A percentile compares a stretch with the other conserved stretches of the same genome.
Evolutionary conservation across 2,113 vertebrate species (phyloP).

Genomic region (Emydocephalus ijimae): DNA sequence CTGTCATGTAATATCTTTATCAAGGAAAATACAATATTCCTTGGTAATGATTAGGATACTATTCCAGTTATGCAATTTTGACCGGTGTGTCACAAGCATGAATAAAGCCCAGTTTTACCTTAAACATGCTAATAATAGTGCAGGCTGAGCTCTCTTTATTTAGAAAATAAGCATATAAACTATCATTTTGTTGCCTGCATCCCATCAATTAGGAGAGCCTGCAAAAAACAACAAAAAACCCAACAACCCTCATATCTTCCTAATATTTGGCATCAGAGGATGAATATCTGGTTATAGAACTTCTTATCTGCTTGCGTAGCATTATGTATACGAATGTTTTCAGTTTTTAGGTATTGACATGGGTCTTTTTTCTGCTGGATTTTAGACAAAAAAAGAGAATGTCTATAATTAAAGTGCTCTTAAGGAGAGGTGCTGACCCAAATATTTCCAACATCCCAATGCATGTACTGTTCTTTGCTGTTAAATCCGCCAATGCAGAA

Average conservation of each 20-base stretch:
- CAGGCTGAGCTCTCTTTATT: neutral
- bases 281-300: neutral
- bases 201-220: neutral
- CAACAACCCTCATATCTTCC: neutral
- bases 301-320: neutral
- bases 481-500: constrained; percentile 74
- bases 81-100: neutral
- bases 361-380: neutral
- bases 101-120: neutral
- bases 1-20: neutral
- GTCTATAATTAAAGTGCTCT: constrained; percentile 74
- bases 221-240: neutral
- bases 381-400: constrained; percentile 66
- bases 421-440: constrained; percentile 80
- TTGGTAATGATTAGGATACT: neutral
- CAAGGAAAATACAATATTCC: neutral
- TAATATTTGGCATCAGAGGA: neutral
- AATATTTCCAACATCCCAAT: constrained; percentile 72
- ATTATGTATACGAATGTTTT: neutral
- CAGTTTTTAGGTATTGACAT: neutral
- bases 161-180: neutral
- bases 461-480: constrained; percentile 77
- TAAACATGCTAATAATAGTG: neutral
- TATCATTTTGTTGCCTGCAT: neutral
- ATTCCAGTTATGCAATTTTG: neutral